Conservation (phyloP, 2,888 invertebrate species). For the Macroteleia sp. region DNA sequence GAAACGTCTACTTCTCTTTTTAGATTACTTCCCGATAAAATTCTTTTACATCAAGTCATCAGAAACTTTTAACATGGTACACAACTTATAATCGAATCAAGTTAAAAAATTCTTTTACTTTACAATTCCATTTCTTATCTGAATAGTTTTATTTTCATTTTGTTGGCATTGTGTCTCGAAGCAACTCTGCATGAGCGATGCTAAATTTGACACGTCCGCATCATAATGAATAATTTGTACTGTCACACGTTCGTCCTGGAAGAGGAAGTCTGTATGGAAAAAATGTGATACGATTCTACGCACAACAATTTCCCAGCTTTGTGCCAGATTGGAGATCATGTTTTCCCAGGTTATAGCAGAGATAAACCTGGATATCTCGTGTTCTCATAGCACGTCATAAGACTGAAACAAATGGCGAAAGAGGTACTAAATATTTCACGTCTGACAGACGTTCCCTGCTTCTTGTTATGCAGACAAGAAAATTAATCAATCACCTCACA, state of each 20-base stretch:
- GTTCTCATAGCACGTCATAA: slow-evolving; percentile 53
- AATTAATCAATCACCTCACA: slow-evolving; percentile 45
- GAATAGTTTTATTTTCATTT: too few species aligned
- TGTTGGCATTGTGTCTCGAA: too few species aligned
- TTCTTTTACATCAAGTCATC: too few species aligned
- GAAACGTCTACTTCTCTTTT: too few species aligned
- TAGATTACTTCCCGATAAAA: too few species aligned
- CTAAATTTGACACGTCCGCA: neutral
- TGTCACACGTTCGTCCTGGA: slow-evolving; percentile 11
- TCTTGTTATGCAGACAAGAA: slow-evolving; percentile 44
- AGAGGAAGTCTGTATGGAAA: slow-evolving; percentile 33
- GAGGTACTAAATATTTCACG: slow-evolving; percentile 54
- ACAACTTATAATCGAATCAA: too few species aligned
- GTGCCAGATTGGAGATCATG: slow-evolving; percentile 56
- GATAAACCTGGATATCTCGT: slow-evolving; percentile 54
- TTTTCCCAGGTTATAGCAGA: slow-evolving; percentile 56
- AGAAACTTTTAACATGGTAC: too few species aligned
- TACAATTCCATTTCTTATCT: too few species aligned
- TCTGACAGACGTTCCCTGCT: slow-evolving; percentile 49
- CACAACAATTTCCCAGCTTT: slow-evolving; percentile 58
- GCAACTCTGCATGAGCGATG: neutral
- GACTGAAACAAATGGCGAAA: slow-evolving; percentile 59
- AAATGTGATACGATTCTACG: slow-evolving; percentile 30
- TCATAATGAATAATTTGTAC: slow-evolving; percentile 16
- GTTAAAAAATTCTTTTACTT: too few species aligned